Evolutionary conservation across 2,797 vertebrate genomes (phyloP).

Genomic region (Cuculus canorus): DNA sequence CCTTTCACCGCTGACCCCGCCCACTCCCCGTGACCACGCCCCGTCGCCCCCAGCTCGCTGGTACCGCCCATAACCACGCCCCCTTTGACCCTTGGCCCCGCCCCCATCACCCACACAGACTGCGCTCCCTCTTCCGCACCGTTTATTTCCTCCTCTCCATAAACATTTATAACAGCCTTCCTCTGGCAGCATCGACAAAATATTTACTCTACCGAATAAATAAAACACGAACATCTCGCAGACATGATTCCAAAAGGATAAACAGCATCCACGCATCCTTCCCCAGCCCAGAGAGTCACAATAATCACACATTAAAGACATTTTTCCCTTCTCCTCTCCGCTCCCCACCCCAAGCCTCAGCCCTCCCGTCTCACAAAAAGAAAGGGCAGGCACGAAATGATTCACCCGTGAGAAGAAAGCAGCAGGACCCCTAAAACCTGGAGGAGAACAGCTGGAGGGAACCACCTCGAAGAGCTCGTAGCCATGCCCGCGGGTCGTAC

Average conservation of each 20-base stretch:
- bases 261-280: background rate
- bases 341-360: background rate
- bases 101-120: too few species aligned
- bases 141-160: conserved; percentile 64
- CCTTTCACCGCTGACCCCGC: too few species aligned
- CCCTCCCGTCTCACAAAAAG: fast-evolving
- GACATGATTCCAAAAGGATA: background rate
- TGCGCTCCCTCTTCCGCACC: background rate
- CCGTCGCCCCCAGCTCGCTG: too few species aligned
- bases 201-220: conserved; percentile 79
- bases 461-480: background rate
- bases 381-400: background rate
- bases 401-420: background rate
- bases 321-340: background rate
- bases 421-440: background rate
- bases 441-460: background rate
- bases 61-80: too few species aligned
- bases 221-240: conserved; percentile 57
- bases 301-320: fast-evolving
- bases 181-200: conserved; percentile 75
- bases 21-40: too few species aligned
- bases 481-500: fast-evolving
- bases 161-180: conserved; percentile 69
- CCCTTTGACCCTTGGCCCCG: too few species aligned
- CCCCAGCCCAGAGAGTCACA: background rate